Evolutionary conservation across 2,888 invertebrate species (phyloP), one percentile per base, ranked within the genome.

Genomic region (Parnassius glacialis): DNA sequence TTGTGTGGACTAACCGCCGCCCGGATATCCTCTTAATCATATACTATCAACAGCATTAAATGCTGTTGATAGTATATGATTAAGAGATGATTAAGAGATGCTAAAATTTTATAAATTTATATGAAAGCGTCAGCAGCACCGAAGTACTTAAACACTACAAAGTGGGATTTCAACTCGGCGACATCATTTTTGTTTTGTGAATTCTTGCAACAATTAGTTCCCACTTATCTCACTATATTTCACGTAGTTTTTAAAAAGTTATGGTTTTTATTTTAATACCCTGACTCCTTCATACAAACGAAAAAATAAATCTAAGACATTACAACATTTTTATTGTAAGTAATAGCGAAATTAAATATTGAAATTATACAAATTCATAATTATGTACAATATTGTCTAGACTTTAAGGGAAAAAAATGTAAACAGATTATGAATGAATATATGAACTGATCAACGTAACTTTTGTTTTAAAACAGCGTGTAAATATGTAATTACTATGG

Each of bases 21-120:
- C 34, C 34, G 34, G 34, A 34, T 34, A 34, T 34, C 34, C 34
- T 34, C 34, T 34, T 34, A 34, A 34, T 34, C 34, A 5, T 48
- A 13, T 13, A 48, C 25, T 25, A 45, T 58, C 50, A 53, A 71
- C 78, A 83, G 88, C 87, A 88, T 88, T n/a, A n/a, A n/a, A n/a
- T n/a, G n/a, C n/a, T n/a, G n/a, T n/a, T n/a, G n/a, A n/a, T n/a
- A n/a, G n/a, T n/a, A n/a, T n/a, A n/a, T n/a, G n/a, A n/a, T n/a
- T n/a, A n/a, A n/a, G n/a, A n/a, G n/a, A n/a, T n/a, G n/a, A n/a
- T n/a, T n/a, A n/a, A n/a, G n/a, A n/a, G n/a, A n/a, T n/a, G n/a
- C n/a, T n/a, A n/a, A n/a, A n/a, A n/a, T n/a, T n/a, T 88, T 87
- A 86, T 79, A 77, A 48, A 13, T 74, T 75, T 72, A 65, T 74